A percentile compares a stretch with the other conserved stretches of the same genome.
Conservation (phyloP, 2,113 vertebrate species). For the Lucifuga dentata region DNA sequence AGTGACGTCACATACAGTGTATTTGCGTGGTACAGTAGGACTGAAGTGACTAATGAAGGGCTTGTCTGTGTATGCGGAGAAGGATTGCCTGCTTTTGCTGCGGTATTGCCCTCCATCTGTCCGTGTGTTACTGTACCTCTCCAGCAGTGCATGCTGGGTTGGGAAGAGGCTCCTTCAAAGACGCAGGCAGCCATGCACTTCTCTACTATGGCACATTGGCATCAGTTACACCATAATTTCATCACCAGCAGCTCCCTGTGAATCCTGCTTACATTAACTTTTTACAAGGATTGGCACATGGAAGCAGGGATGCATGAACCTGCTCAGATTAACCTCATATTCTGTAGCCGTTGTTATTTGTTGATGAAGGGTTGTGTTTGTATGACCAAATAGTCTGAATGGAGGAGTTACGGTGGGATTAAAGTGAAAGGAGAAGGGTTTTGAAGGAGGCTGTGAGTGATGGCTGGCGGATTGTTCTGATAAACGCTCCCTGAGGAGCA, state of each 20-base stretch:
- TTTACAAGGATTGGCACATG: conserved; percentile 83
- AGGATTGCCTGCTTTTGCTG: conserved; percentile 71
- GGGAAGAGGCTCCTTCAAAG: conserved; percentile 77
- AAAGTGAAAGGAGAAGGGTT: conserved; percentile 64
- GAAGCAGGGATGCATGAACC: conserved; percentile 76
- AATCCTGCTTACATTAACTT: conserved; percentile 86
- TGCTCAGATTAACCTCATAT: conserved; percentile 54
- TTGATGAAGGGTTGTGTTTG: conserved; percentile 67
- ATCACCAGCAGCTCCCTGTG: conserved; percentile 84
- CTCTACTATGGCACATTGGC: conserved; percentile 81
- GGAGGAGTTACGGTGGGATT: conserved; percentile 57
- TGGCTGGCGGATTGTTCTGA: conserved; percentile 75
- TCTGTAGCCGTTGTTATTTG: conserved; percentile 67
- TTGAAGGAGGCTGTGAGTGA: conserved; percentile 67
- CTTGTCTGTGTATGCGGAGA: too few relatives aligned
- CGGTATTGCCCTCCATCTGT: conserved; percentile 75
- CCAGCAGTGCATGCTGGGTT: conserved; percentile 70
- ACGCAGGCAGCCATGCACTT: conserved; percentile 69
- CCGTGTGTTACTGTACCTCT: conserved; percentile 71
- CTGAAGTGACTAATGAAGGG: conserved; percentile 36
- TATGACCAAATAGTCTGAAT: conserved; percentile 54
- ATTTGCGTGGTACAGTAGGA: too few relatives aligned
- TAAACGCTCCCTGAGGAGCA: conserved; percentile 75
- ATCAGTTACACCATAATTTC: conserved; percentile 88
- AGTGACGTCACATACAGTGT: too few relatives aligned